A percentile compares a stretch with the other conserved stretches of the same genome.
These are phyloP conservation scores for Gallinago nigripennis DNA, from an alignment of 2,797 vertebrate genomes.

Conservation along the genomic window DNA sequence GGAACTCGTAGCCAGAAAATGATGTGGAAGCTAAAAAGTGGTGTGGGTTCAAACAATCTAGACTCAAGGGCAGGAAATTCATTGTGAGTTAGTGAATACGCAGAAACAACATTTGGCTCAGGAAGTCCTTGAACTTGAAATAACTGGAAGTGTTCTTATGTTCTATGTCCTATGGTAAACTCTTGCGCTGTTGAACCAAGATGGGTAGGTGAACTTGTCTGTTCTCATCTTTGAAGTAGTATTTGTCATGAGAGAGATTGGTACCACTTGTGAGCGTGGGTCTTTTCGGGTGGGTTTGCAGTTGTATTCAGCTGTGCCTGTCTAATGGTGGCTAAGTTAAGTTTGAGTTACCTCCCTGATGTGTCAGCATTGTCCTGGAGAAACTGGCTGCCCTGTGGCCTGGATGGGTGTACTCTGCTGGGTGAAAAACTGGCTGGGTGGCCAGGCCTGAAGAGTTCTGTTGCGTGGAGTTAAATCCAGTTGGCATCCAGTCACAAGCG, in stretches of 20 bases:
- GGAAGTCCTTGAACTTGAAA: slow-evolving; percentile 32
- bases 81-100: slow-evolving; percentile 2
- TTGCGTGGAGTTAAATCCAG: background rate
- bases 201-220: background rate
- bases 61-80: background rate
- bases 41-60: background rate
- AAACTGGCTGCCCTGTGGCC: background rate
- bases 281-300: background rate
- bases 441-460: background rate
- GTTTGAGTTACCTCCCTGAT: background rate
- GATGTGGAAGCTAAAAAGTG: background rate
- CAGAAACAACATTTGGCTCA: background rate
- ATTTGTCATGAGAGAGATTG: background rate
- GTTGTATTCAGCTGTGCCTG: background rate
- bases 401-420: background rate
- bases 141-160: background rate
- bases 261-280: background rate
- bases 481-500: background rate
- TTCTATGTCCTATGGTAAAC: background rate
- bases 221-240: background rate
- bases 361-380: background rate
- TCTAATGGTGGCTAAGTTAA: background rate
- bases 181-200: background rate
- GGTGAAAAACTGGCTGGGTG: background rate
- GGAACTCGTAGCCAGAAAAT: background rate